These are phyloP conservation scores for Andrena bicolor DNA, from an alignment of 2,888 invertebrate genomes.

Conservation along the genomic window DNA sequence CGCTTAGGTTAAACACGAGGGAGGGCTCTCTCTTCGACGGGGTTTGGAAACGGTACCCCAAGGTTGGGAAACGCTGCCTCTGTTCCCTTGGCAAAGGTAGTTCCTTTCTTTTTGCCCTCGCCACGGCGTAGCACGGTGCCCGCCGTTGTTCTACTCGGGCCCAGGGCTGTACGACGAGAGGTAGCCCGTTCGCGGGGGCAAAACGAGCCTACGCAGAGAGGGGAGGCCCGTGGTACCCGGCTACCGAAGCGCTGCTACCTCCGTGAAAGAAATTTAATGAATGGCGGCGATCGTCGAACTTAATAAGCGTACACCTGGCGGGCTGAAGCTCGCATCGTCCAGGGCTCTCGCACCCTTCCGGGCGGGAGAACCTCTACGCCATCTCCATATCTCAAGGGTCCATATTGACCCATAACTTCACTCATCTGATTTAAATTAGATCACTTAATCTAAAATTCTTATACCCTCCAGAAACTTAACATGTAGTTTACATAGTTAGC, in stretches of 20 bases:
- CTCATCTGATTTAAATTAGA: too few species aligned
- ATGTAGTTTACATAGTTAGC: too few species aligned
- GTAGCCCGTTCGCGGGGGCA: slow-evolving; percentile 52
- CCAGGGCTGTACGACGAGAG: slow-evolving; percentile 66
- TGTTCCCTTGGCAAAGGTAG: slow-evolving; percentile 51
- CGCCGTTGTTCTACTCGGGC: slow-evolving; percentile 57
- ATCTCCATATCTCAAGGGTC: neutral
- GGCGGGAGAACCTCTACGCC: neutral
- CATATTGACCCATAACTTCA: too few species aligned
- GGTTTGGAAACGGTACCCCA: neutral
- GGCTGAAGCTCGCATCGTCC: slow-evolving; percentile 15
- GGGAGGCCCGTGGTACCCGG: slow-evolving; percentile 13
- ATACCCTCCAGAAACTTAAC: too few species aligned
- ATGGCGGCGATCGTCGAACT: slow-evolving; percentile 75
- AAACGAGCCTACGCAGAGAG: slow-evolving; percentile 37
- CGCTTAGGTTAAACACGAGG: too few species aligned
- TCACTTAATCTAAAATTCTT: too few species aligned
- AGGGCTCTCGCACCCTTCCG: slow-evolving; percentile 2
- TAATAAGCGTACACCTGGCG: slow-evolving; percentile 62
- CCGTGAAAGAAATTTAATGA: slow-evolving; percentile 77
- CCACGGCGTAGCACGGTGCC: slow-evolving; percentile 73
- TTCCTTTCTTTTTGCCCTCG: slow-evolving; percentile 59
- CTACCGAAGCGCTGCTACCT: slow-evolving; percentile 72
- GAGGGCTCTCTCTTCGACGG: too few species aligned
- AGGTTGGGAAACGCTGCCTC: slow-evolving; percentile 60